Base-by-base conservation (phyloP, 2,888 invertebrate genomes). In the Isotomurus palustris region DNA sequence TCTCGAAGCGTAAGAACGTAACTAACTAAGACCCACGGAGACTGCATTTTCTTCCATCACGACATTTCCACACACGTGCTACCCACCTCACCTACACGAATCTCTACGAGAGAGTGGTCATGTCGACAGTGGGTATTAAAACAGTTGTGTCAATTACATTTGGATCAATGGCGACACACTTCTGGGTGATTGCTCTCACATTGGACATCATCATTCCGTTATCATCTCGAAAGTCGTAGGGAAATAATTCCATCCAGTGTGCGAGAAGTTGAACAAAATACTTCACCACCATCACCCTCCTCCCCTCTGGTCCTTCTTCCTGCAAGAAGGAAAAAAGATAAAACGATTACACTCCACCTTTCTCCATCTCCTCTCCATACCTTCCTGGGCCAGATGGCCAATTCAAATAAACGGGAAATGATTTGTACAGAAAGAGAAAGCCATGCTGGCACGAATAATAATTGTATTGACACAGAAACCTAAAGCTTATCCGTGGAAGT, bases 221-320 rank as follows among this genome's bases (percentile, higher is more conserved):
- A 74, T 94, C 93, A 78, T 94, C 94, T 73, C 93, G 87, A 77
- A 95, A 96, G 77, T 96, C 96, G 75, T 95, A 95, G 0, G 96
- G 94, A 77, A 96, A 95, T 73, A 90, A 89, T 74, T 90, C 90
- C 44, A 92, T 91, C 96, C 96, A 96, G 76, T 94, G 93, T 50
- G 85, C 85, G 50, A 91, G 78, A 52, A 91, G 79, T 68, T 88
- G 86, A 53, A 91, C 87, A 73, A 91, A 79, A 72, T 66, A 58
- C 24, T 63, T 55, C 5, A 68, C 62, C 28, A 66, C 53, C 50
- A 63, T 55, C 5, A 68, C 62, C 28, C 64, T 56, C 50, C 54
- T 54, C 28, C 48, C 38, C 47, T 44, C 41, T 14, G 25, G 17
- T 22, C 28, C 32, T 32, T 40, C 50, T 19, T 56, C 56, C 64